Evolutionary conservation across 2,888 invertebrate species (phyloP), one percentile per base, ranked within the genome.

Genomic region (Drosophila cognata): DNA sequence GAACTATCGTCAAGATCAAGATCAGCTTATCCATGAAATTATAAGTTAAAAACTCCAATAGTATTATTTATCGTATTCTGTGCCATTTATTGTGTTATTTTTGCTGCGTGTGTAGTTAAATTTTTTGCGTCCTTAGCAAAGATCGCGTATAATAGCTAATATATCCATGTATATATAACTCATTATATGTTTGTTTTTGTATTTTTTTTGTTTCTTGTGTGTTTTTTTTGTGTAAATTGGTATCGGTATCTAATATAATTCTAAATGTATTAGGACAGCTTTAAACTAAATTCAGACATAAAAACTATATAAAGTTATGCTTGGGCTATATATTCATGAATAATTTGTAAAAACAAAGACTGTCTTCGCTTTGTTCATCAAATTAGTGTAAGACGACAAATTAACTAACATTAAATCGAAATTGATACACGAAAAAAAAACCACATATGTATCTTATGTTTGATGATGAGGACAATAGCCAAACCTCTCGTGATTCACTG

Each of bases 201-300:
- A 41, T 25, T 4, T 63, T 48, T 31, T 58, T 11, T 67, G 46
- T 46, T 53, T 25, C 65, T 38, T 29, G n/a, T 29, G n/a, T 63
- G 7, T 63, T 16, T 52, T 8, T 52, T 29, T 13, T 65, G 8
- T 63, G 28, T 66, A 16, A 68, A 63, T 62, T 66, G 59, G 52
- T 69, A 62, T 76, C 51, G 72, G 67, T 80, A 76, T 85, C 88
- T 88, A 80, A 64, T 73, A 61, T 81, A 74, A 69, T 71, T 65
- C 82, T 89, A 82, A 78, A 84, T 71, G 67, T 72, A 74, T 73
- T 90, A 84, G 89, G 90, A 87, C 76, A 80, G 62, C 68, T 74
- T 76, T 56, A 51, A 87, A 89, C 74, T 77, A 77, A 87, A 74
- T 52, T 64, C 61, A 68, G 53, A 64, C 57, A 57, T 71, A 69